phyloP scores from a whole-genome alignment of 2,113 vertebrate genomes.

The Serinus canaria region DNA sequence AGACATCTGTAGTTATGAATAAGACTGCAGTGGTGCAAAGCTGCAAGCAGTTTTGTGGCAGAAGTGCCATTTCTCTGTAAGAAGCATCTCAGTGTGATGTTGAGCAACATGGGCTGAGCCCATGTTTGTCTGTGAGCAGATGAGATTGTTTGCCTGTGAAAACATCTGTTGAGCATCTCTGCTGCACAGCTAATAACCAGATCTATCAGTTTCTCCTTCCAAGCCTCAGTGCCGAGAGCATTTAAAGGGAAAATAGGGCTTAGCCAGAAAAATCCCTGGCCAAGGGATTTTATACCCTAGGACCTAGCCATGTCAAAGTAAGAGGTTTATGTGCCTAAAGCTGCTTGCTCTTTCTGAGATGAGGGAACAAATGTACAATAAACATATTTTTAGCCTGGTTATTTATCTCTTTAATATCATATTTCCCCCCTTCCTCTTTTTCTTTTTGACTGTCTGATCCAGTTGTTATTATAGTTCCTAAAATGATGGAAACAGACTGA shows the following conservation, averaged over 20 bases:
- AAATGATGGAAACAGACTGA: not conserved
- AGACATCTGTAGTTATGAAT: not conserved
- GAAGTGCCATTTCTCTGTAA: not conserved
- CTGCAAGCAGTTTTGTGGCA: not conserved
- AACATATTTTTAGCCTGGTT: not conserved
- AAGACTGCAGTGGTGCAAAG: not conserved
- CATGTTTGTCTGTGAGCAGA: not conserved
- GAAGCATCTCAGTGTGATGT: not conserved
- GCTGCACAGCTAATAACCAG: not conserved
- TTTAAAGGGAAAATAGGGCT: not conserved
- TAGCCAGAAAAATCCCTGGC: conserved; percentile 9
- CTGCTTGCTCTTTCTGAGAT: not conserved
- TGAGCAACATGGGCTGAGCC: not conserved
- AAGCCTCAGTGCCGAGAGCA: not conserved
- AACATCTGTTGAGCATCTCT: conserved; percentile 17
- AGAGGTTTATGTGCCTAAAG: not conserved
- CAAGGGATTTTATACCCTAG: not conserved
- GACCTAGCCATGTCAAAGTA: not conserved
- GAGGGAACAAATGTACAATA: not conserved
- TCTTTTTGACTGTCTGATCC: not conserved
- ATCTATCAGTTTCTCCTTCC: not conserved
- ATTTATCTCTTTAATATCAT: not conserved
- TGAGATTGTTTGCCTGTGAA: not conserved
- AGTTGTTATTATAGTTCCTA: not conserved
- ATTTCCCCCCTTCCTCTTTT: fast-evolving